Conservation (phyloP, 2,888 invertebrate genomes). For the Dendrolimus houi region DNA sequence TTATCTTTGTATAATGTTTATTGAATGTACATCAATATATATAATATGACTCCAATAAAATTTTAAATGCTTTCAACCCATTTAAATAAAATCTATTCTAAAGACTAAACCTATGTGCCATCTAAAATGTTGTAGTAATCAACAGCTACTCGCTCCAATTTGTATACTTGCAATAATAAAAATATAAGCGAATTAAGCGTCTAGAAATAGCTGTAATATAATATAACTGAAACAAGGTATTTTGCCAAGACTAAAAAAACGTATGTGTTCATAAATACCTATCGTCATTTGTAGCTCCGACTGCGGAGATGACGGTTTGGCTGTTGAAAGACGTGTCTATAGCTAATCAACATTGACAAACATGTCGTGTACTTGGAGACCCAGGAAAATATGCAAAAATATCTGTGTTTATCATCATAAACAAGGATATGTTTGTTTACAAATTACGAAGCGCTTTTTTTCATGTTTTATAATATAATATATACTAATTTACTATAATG, state of each 20-base stretch:
- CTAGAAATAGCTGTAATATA: conserved; percentile 50
- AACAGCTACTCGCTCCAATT: neutral
- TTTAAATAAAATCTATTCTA: no score
- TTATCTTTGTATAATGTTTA: no score
- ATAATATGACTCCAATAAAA: no score
- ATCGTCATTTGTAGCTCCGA: conserved; percentile 26
- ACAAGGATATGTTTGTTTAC: no score
- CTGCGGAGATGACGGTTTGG: conserved; percentile 23
- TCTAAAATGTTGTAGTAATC: neutral
- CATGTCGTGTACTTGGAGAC: conserved; percentile 10
- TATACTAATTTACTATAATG: no score
- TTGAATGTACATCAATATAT: no score
- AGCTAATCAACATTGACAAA: conserved; percentile 25
- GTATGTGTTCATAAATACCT: conserved; percentile 22
- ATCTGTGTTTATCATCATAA: neutral
- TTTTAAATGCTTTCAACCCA: no score
- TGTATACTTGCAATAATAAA: conserved; percentile 9
- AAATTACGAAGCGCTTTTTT: no score
- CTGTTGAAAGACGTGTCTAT: conserved; percentile 30
- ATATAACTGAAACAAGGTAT: conserved; percentile 48
- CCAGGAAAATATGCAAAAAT: conserved; percentile 13
- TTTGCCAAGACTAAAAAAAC: conserved; percentile 53
- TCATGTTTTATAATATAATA: no score
- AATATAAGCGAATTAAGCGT: conserved; percentile 35
- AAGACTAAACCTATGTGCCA: neutral